Evolutionary conservation across 2,797 vertebrate genomes (phyloP).

Genomic region (Tiaroga cobitis): DNA sequence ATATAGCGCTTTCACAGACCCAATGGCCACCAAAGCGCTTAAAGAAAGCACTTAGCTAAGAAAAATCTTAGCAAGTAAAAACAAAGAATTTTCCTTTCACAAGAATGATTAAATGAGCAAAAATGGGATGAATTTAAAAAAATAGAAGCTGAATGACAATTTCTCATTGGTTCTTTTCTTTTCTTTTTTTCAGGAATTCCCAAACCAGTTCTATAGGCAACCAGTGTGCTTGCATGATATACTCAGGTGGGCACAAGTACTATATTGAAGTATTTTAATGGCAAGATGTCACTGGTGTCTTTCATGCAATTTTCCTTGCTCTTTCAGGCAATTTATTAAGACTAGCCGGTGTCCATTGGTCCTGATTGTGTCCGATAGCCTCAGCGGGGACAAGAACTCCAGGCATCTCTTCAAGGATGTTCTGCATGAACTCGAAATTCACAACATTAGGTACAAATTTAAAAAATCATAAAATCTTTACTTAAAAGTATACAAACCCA

Average conservation of each 20-base stretch:
- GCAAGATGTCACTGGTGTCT: background rate
- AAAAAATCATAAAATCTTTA: background rate
- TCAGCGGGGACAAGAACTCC: conserved; percentile 84
- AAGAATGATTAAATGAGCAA: background rate
- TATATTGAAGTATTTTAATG: background rate
- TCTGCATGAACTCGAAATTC: conserved; percentile 84
- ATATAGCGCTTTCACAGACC: no score
- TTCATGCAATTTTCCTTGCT: background rate
- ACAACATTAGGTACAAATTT: conserved; percentile 82
- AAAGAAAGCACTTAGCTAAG: no score
- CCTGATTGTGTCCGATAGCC: conserved; percentile 90
- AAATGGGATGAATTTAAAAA: background rate
- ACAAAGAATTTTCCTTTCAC: background rate
- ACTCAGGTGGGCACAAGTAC: conserved; percentile 83
- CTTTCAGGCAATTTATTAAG: conserved; percentile 82
- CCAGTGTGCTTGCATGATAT: conserved; percentile 85
- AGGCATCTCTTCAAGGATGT: conserved; percentile 85
- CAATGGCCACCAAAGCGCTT: no score
- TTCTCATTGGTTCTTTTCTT: conserved; percentile 44
- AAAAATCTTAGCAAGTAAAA: background rate
- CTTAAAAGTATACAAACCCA: background rate
- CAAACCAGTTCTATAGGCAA: conserved; percentile 94
- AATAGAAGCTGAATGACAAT: background rate
- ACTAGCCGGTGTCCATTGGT: conserved; percentile 85
- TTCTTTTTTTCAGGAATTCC: conserved; percentile 86